Percentiles rank a stretch among this genome's conserved stretches.
phyloP scores from a whole-genome alignment of 1,140 invertebrate genomes.

The Diplogasteroides magnus region DNA sequence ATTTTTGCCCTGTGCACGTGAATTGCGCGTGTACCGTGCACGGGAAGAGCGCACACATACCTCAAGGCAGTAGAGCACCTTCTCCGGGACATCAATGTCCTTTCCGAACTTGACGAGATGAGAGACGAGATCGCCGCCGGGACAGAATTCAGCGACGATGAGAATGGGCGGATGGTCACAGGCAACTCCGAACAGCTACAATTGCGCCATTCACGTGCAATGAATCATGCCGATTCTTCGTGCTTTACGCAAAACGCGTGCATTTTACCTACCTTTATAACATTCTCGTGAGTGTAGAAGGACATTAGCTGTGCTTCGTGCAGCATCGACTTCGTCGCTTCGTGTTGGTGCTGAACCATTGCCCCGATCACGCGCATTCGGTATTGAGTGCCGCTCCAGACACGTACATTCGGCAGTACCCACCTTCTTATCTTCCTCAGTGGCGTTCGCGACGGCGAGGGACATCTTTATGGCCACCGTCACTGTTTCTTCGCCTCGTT shows the following conservation, averaged over 20 bases:
- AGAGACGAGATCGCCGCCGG: constrained; percentile 31
- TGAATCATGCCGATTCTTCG: too few relatives aligned
- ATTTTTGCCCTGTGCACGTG: constrained; percentile 1
- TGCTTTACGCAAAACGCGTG: too few relatives aligned
- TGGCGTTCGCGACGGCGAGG: too few relatives aligned
- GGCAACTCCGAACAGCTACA: constrained; percentile 34
- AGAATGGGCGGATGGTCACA: constrained; percentile 28
- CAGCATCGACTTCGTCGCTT: neutral
- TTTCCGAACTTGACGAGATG: constrained; percentile 30
- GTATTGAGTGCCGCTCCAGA: too few relatives aligned
- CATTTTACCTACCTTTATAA: neutral
- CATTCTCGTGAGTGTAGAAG: neutral
- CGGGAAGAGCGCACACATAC: neutral
- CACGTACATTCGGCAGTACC: too few relatives aligned
- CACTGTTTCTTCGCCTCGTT: too few relatives aligned
- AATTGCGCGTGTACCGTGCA: neutral
- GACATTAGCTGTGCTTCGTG: neutral
- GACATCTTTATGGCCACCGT: too few relatives aligned
- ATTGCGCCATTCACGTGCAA: neutral
- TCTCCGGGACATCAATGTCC: constrained; percentile 22
- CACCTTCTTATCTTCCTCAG: too few relatives aligned
- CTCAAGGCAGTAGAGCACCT: constrained; percentile 5
- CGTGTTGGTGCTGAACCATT: too few relatives aligned
- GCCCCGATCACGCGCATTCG: too few relatives aligned
- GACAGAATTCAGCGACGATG: constrained; percentile 33